These are phyloP conservation scores for Melanerpes aurifrons DNA, from an alignment of 2,113 vertebrate genomes.

Conservation along the genomic window DNA sequence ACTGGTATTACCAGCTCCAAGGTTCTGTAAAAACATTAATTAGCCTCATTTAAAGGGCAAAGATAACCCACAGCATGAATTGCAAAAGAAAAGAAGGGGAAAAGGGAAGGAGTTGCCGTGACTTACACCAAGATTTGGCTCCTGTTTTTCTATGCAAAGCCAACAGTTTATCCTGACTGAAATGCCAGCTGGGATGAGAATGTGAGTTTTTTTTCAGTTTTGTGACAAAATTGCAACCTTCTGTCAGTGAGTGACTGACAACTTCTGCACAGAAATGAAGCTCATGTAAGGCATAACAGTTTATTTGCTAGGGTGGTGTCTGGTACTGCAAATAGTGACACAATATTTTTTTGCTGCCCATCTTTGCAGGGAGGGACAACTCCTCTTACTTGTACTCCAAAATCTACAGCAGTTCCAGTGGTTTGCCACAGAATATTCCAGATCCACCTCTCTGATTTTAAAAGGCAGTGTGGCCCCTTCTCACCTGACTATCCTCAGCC, in stretches of 20 bases:
- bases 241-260: not conserved
- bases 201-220: not conserved
- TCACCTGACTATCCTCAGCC: not conserved
- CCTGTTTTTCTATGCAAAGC: not conserved
- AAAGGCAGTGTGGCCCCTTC: not conserved
- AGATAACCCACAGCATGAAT: not conserved
- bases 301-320: not conserved
- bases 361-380: not conserved
- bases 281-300: not conserved
- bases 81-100: not conserved
- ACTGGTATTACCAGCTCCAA: rapidly evolving
- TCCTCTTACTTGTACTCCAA: not conserved
- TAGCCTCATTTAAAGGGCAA: not conserved
- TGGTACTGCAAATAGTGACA: not conserved
- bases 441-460: not conserved
- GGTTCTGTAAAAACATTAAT: not conserved
- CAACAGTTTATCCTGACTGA: not conserved
- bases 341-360: not conserved
- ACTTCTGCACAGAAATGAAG: not conserved
- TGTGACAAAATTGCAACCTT: not conserved
- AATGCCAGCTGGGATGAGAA: not conserved
- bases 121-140: not conserved
- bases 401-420: not conserved
- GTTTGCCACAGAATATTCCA: not conserved
- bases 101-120: not conserved